These are phyloP conservation scores for Oxycera nigricornis DNA, from an alignment of 2,888 invertebrate species.

Conservation along the genomic window DNA sequence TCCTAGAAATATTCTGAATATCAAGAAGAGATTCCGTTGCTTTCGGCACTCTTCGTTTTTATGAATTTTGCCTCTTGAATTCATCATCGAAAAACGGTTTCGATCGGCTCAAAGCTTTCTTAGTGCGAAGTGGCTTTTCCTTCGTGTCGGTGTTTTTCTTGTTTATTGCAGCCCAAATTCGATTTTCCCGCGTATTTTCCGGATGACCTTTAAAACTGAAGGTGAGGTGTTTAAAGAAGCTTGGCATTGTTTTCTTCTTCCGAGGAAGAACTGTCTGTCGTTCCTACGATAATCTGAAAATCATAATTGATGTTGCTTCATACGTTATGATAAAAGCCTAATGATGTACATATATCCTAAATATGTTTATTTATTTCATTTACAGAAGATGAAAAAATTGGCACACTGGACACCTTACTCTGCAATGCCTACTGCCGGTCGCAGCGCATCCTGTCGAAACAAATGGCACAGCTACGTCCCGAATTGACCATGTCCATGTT, in stretches of 20 bases:
- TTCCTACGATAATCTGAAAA: too few species aligned
- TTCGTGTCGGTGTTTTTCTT: conserved; percentile 14
- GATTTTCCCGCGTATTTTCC: background rate
- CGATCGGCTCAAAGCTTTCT: conserved; percentile 22
- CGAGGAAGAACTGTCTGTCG: too few species aligned
- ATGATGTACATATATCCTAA: background rate
- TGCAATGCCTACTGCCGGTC: conserved; percentile 91
- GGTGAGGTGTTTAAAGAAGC: background rate
- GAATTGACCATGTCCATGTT: conserved; percentile 99
- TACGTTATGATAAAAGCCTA: background rate
- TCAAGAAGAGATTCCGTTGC: too few species aligned
- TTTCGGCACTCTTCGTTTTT: background rate
- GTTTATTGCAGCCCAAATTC: too few species aligned
- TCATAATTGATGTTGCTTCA: too few species aligned
- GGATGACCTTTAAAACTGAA: conserved; percentile 1
- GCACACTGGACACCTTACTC: conserved; percentile 84
- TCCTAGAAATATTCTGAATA: too few species aligned
- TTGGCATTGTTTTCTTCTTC: too few species aligned
- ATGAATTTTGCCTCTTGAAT: background rate
- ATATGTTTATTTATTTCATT: conserved; percentile 37
- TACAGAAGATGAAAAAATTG: conserved; percentile 62
- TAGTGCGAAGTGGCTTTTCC: conserved; percentile 7
- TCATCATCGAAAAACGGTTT: too few species aligned
- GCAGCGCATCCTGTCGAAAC: conserved; percentile 89
- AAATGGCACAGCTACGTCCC: conserved; percentile 92